Conservation (phyloP, 2,113 vertebrate genomes). For the Thunnus maccoyii region DNA sequence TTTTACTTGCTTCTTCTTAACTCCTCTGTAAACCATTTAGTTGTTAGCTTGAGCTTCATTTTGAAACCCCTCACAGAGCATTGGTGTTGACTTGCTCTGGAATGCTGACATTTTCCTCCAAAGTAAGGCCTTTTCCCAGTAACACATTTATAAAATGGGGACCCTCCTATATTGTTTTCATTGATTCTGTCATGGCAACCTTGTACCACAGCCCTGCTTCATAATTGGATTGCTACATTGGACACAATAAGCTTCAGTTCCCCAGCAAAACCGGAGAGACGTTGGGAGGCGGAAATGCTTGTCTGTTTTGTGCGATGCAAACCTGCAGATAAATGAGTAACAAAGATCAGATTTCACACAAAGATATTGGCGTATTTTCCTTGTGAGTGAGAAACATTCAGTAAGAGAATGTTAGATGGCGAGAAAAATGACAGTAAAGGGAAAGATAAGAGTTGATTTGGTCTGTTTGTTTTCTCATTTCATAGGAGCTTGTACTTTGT, state of each 20-base stretch:
- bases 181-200: slow-evolving; percentile 82
- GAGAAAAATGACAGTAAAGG: not conserved
- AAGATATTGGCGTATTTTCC: not conserved
- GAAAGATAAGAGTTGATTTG: not conserved
- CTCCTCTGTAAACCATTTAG: slow-evolving; percentile 22
- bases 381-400: not conserved
- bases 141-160: slow-evolving; percentile 67
- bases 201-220: slow-evolving; percentile 73
- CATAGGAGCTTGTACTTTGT: not conserved
- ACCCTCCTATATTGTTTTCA: slow-evolving; percentile 79
- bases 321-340: slow-evolving; percentile 21
- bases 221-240: slow-evolving; percentile 77
- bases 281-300: slow-evolving; percentile 23
- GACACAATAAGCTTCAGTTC: slow-evolving; percentile 56
- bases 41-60: slow-evolving; percentile 33
- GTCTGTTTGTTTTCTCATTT: slow-evolving; percentile 15
- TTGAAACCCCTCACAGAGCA: not conserved
- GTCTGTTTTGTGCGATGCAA: slow-evolving; percentile 36
- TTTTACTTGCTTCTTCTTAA: slow-evolving; percentile 4
- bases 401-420: not conserved
- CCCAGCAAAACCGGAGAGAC: slow-evolving; percentile 17
- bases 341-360: slow-evolving; percentile 25
- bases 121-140: slow-evolving; percentile 44
- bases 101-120: slow-evolving; percentile 65
- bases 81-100: slow-evolving; percentile 40